Evolutionary conservation across 1,140 invertebrate genomes (phyloP), one percentile per base, ranked within the genome.

Genomic region (Triops cancriformis): DNA sequence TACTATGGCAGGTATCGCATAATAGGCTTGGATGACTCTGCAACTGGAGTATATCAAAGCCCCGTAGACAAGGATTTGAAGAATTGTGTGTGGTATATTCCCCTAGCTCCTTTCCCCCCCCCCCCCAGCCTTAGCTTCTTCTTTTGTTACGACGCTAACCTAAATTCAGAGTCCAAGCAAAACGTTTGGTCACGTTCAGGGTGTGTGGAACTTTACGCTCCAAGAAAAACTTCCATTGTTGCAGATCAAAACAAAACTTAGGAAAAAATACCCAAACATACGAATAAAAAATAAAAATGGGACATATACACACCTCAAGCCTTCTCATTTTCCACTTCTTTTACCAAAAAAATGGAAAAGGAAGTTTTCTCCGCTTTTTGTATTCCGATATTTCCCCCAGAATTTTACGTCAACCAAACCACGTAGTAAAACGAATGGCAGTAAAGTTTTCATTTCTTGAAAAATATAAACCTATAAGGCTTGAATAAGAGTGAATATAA

Each of bases 21-120:
- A 64, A 64, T 64, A 64, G 51, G 51, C 51, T 64, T 64, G 51
- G 51, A 64, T 64, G 51, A 64, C 51, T 64, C 51, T 64, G 51
- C 51, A 64, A 64, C 51, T 64, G 51, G 51, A 64, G 51, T 64
- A 64, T 64, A 64, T 64, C 51, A 64, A 64, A 64, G 51, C 51
- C 18, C 31, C 31, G 31, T 37, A 64, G 51, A 64, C n/a, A 23
- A 64, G 51, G 51, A 23, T 64, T 64, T 64, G 18, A n/a, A 64
- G 14, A 64, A 23, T 64, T 64, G 51, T 64, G 51, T 64, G 51
- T 64, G 51, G 51, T 64, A 64, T 64, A 64, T 64, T 64, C 51
- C 51, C 51, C 23, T 64, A 6, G 14, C 23, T 64, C 18, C 51
- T 18, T 18, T 64, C 6, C 23, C 51, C 23, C 23, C 23, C 23